phyloP scores from a whole-genome alignment of 2,888 invertebrate species.

The Empis livida region DNA sequence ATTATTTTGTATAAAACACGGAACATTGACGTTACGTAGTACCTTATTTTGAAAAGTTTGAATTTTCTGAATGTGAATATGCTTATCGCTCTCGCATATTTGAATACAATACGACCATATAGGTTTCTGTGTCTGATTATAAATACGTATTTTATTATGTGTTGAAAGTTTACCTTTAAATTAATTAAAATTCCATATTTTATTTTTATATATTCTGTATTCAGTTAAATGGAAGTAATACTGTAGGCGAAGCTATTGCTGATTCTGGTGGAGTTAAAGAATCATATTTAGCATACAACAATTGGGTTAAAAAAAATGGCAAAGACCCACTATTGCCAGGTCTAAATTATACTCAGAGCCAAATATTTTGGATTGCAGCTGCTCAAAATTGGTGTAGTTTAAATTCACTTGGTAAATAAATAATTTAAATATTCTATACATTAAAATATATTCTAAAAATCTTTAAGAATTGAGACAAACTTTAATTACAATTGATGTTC shows the following conservation, averaged over 20 bases:
- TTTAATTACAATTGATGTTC: neutral
- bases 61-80: no score
- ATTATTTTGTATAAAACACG: neutral
- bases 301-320: conserved; percentile 4
- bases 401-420: conserved; percentile 1
- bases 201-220: conserved; percentile 4
- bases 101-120: no score
- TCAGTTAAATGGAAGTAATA: conserved; percentile 8
- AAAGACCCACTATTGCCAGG: conserved; percentile 5
- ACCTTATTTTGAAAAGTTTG: no score
- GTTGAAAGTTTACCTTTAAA: no score
- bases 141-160: no score
- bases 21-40: no score
- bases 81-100: no score
- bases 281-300: conserved; percentile 8
- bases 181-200: no score
- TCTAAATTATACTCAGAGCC: conserved; percentile 3
- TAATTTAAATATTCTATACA: no score
- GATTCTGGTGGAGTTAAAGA: conserved; percentile 8
- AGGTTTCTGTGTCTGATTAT: no score
- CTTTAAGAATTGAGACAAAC: neutral
- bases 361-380: conserved; percentile 8
- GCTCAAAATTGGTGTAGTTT: conserved; percentile 8
- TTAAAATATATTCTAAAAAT: neutral
- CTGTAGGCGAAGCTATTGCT: conserved; percentile 10